Evolutionary conservation across 2,113 vertebrate species (phyloP).

Genomic region (Vidua macroura): DNA sequence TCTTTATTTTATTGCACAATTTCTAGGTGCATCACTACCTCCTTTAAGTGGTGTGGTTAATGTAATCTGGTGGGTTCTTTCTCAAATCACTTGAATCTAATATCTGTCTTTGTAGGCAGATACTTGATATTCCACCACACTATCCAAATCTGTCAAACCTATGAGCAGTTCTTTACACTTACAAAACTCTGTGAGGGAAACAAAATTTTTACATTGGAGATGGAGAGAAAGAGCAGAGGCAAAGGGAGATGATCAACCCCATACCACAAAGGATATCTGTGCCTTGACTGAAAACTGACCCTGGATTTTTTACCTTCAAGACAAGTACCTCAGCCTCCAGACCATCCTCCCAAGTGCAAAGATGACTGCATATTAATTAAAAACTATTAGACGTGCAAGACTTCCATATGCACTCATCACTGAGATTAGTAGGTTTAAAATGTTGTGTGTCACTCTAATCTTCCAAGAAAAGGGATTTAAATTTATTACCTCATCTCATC

Average conservation of each 20-base stretch:
- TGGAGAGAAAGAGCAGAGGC: neutral
- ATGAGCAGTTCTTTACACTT: neutral
- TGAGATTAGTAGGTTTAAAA: neutral
- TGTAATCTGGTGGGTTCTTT: neutral
- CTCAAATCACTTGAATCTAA: neutral
- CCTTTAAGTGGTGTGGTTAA: neutral
- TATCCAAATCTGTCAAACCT: neutral
- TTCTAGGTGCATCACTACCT: neutral
- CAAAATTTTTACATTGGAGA: neutral
- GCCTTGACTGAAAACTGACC: neutral
- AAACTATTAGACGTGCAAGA: neutral
- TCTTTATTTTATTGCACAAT: neutral
- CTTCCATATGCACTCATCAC: neutral
- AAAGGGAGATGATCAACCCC: neutral
- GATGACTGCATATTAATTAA: neutral
- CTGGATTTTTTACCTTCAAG: neutral
- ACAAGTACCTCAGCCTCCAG: neutral
- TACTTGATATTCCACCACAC: neutral
- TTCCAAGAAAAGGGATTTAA: neutral
- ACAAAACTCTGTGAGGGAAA: neutral
- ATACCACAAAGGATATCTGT: neutral
- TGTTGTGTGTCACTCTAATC: neutral
- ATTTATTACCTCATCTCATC: neutral
- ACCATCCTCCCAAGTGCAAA: neutral
- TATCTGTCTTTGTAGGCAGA: neutral